Evolutionary conservation across 1,140 invertebrate species (phyloP).

Genomic region (Atta colombica): DNA sequence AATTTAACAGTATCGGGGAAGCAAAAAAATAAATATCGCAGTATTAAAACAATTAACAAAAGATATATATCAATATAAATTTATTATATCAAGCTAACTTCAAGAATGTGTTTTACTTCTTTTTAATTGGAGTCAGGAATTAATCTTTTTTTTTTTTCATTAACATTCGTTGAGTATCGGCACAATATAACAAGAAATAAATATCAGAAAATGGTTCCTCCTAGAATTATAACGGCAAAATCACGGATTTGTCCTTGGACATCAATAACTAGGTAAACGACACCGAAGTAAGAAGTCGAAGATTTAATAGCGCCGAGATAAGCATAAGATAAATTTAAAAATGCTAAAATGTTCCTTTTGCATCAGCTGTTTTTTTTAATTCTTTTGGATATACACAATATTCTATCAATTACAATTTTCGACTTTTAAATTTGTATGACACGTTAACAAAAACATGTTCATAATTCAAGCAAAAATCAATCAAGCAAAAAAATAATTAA

Average conservation of each 20-base stretch:
- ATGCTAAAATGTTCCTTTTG: neutral
- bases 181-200: constrained; percentile 5
- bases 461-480: neutral
- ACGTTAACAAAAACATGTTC: neutral
- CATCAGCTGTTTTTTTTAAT: neutral
- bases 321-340: constrained; percentile 24
- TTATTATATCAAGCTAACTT: constrained; percentile 9
- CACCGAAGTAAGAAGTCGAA: neutral
- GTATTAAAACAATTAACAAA: neutral
- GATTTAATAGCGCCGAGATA: neutral
- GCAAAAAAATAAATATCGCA: neutral
- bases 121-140: constrained; percentile 44
- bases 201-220: neutral
- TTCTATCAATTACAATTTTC: neutral
- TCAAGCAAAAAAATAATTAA: too few species aligned
- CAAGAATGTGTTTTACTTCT: constrained; percentile 70
- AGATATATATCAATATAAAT: neutral
- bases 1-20: too few species aligned
- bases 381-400: neutral
- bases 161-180: constrained; percentile 29
- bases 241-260: neutral
- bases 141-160: constrained; percentile 13
- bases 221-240: neutral
- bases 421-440: neutral
- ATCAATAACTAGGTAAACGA: neutral